Evolutionary conservation across 2,797 vertebrate species (phyloP), one percentile per base, ranked within the genome.

Genomic region (Falco cherrug): DNA sequence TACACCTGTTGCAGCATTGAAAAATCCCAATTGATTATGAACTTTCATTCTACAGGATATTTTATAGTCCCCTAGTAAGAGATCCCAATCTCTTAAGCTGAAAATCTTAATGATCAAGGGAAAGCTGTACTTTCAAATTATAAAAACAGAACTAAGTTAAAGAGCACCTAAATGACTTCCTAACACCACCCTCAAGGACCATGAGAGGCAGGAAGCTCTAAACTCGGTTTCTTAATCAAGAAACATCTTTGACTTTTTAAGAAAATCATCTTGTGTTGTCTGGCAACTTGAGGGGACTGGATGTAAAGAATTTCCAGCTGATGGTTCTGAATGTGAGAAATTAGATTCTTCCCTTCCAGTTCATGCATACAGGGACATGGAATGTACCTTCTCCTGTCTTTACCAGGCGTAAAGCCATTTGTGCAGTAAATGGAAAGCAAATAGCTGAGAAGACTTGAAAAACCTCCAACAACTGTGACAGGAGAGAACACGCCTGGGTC

Each of bases 401-500:
- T 75, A 48, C 31, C 28, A 63, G 59, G 15, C 13, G 51, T 29
- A 77, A 73, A 81, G 41, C 13, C 20, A 57, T 37, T 53, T 57
- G 43, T 53, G 60, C 70, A 13, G 31, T 16, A 92, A 17, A 64
- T 2, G 1, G 21, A 90, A 76, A 94, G 17, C 15, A 64, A 73
- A 65, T 48, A 81, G 21, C 21, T 80, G 41, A 60, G 25, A 65
- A 61, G 24, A 41, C 28, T 21, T 68, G n/a, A 54, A 64, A 73
- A 76, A 64, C 59, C n/a, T 73, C 33, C 45, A 60, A 41, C 33
- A 78, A 51, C 18, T 24, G 4, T 37, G 51, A 48, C 21, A 35
- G 29, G 13, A 47, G 6, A 14, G 33, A 78, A 28, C 0, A 7
- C 1, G 7, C 21, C n/a, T 45, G 16, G 11, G 4, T 50, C 26